Conservation (phyloP, 2,113 vertebrate species). For the Callorhinus ursinus region DNA sequence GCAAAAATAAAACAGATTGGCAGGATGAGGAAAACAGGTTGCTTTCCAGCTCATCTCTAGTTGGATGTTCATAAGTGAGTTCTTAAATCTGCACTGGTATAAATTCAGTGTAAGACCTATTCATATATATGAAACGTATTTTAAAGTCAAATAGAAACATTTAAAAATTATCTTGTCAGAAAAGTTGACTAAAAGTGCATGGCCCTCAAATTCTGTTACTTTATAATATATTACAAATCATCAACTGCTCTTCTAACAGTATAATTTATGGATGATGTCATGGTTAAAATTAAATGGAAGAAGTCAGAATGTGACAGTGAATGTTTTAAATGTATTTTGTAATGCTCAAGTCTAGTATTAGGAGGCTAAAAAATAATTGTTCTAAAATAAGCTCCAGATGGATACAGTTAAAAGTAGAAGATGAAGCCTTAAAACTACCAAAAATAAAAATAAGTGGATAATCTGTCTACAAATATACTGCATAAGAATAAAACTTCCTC, state of each 20-base stretch:
- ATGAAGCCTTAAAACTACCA: constrained; percentile 33
- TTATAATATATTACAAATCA: constrained; percentile 74
- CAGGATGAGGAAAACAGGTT: constrained; percentile 18
- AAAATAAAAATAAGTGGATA: constrained; percentile 36
- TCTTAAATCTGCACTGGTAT: constrained; percentile 44
- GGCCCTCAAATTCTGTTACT: constrained; percentile 53
- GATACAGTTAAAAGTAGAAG: constrained; percentile 48
- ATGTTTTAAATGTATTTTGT: constrained; percentile 70
- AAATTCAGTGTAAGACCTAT: constrained; percentile 46
- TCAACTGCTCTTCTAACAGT: constrained; percentile 57
- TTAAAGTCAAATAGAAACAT: constrained; percentile 67
- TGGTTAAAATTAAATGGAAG: constrained; percentile 64
- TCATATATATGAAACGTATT: constrained; percentile 35
- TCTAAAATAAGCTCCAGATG: constrained; percentile 66
- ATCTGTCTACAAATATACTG: not conserved
- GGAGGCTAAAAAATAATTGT: constrained; percentile 62
- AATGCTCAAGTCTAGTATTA: constrained; percentile 58
- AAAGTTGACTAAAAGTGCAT: constrained; percentile 64
- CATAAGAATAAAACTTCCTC: not conserved
- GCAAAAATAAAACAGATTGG: constrained; percentile 4
- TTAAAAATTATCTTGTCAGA: constrained; percentile 67
- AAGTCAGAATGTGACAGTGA: constrained; percentile 64
- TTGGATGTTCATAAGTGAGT: not conserved
- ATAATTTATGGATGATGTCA: constrained; percentile 72
- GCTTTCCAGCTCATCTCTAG: constrained; percentile 7